phyloP scores from a whole-genome alignment of 2,888 invertebrate genomes.

The Choristoneura rosaceana region DNA sequence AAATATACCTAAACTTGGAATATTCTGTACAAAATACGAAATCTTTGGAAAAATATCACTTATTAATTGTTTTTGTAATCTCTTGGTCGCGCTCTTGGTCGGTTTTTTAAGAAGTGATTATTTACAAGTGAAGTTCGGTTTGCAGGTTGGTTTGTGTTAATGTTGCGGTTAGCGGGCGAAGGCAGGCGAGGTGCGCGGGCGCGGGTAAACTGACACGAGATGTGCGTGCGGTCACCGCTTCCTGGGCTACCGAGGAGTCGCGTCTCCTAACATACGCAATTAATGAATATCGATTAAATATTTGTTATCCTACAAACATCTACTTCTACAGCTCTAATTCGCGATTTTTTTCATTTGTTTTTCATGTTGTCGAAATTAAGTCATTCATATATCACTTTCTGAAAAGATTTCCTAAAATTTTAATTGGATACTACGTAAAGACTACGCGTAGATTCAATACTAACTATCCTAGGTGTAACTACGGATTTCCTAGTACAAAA shows the following conservation, averaged over 20 bases:
- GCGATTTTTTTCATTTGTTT: too few species aligned
- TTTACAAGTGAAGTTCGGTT: conserved; percentile 1
- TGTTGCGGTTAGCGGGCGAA: conserved; percentile 56
- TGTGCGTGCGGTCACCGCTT: conserved; percentile 61
- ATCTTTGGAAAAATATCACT: too few species aligned
- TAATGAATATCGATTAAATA: conserved; percentile 21
- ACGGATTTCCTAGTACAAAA: neutral
- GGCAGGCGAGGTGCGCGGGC: conserved; percentile 64
- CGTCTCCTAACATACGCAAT: conserved; percentile 15
- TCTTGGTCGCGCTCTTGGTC: too few species aligned
- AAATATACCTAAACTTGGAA: too few species aligned
- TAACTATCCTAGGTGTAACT: neutral
- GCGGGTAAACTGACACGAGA: conserved; percentile 65
- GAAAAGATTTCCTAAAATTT: neutral
- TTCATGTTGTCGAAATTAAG: too few species aligned
- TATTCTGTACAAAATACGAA: too few species aligned
- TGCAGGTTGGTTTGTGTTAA: conserved; percentile 27
- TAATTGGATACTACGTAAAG: neutral
- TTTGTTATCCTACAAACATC: neutral
- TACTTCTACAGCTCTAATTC: neutral
- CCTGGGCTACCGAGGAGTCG: conserved; percentile 18
- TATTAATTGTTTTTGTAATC: too few species aligned
- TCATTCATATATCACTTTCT: neutral
- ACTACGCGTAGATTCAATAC: neutral
- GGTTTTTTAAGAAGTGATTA: neutral